Conservation (phyloP, 2,888 invertebrate species). For the Xestia sexstrigata region DNA sequence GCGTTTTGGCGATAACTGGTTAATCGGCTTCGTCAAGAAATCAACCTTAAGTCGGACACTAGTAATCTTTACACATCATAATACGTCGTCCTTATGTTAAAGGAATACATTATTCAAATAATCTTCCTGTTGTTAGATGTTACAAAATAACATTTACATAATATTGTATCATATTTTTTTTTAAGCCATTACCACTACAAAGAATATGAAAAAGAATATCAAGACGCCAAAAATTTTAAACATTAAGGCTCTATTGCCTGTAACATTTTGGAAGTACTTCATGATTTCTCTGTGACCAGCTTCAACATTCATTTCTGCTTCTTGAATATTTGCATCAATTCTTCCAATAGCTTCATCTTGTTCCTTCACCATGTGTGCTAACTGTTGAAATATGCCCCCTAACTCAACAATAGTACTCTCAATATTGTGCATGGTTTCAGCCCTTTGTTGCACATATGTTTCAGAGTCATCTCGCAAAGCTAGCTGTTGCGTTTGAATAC, state of each 20-base stretch:
- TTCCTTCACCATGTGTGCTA: conserved; percentile 99
- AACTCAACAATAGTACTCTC: conserved; percentile 99
- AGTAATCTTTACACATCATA: conserved; percentile 7
- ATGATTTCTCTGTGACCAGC: conserved; percentile 99
- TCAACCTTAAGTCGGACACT: background rate
- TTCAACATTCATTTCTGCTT: conserved; percentile 98
- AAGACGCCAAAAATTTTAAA: conserved; percentile 99
- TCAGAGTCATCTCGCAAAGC: conserved; percentile 96
- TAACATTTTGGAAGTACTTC: conserved; percentile 99
- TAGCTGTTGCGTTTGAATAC: conserved; percentile 91
- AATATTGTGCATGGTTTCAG: conserved; percentile 99
- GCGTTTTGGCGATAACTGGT: background rate
- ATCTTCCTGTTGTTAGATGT: conserved; percentile 11
- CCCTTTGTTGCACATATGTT: conserved; percentile 97
- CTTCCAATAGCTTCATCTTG: conserved; percentile 99
- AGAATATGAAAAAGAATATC: conserved; percentile 99
- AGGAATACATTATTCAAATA: conserved; percentile 7
- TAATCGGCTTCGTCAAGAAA: background rate
- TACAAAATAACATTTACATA: conserved; percentile 15
- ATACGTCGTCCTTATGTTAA: background rate
- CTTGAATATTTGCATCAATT: conserved; percentile 99
- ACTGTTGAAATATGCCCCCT: conserved; percentile 99
- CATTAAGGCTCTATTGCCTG: conserved; percentile 99
- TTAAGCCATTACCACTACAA: conserved; percentile 98
- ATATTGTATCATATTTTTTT: conserved; percentile 25